Evolutionary conservation across 64 coral and sea anemone genomes (phyloP), one percentile per base, ranked within the genome.

Genomic region (Stichodactyla helianthus): DNA sequence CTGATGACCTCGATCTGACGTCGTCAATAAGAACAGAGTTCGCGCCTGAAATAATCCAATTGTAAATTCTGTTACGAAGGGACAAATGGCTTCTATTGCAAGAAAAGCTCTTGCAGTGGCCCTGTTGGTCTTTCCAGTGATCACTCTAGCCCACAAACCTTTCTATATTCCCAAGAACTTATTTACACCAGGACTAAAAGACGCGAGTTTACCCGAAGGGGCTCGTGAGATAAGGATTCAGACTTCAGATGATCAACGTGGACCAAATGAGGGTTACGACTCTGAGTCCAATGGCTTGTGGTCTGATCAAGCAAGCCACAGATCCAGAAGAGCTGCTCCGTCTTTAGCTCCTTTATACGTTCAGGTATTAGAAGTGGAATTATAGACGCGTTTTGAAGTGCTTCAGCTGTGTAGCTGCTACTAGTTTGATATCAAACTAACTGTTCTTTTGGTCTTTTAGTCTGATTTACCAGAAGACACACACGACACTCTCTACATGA

Each of bases 121-220:
- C 50, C 19, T 81, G 6, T 6, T 81, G 10, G 6, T 81, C 50
- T 54, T 81, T 17, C 52, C 78, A 51, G 78, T 51, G 50, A 53
- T 81, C 20, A 52, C 16, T 19, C 18, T 53, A 20, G 78, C 78
- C 13, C 53, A 81, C 20, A 81, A 83, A 23, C 89, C 89, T n/a
- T 91, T 91, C 54, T 50, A 58, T 54, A 86, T 87, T 51, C 90
- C 90, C 35, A 91, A 5, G 50, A 91, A 82, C 60, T 74, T 91
- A 53, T 91, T 91, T 51, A 53, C 65, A 17, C 85, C 83, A 13
- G 90, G 89, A 5, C 53, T 83, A 7, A 74, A 79, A 51, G 77
- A 60, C 19, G 14, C 62, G 1, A 86, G 58, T 55, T 50, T 91
- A n/a, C 90, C 90, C 5, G 90, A 91, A 31, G 90, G 90, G 58